Conservation (phyloP, 2,888 invertebrate species). For the Dromius quadrimaculatus region DNA sequence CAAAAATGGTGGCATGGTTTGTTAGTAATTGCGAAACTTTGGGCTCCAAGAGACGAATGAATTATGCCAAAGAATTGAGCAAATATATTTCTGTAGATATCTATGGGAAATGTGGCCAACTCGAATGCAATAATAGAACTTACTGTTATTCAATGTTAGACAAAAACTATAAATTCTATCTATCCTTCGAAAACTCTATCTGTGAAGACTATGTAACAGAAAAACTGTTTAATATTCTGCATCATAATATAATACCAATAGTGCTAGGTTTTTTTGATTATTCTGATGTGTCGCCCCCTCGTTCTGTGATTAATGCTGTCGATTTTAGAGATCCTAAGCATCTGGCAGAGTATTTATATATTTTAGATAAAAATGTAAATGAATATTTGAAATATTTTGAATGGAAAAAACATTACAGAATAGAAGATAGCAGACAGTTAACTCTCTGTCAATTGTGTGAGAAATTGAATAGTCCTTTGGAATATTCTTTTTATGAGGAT, state of each 20-base stretch:
- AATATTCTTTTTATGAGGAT: constrained; percentile 55
- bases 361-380: constrained; percentile 67
- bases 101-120: constrained; percentile 72
- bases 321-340: constrained; percentile 68
- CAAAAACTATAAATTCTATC: constrained; percentile 77
- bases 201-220: constrained; percentile 76
- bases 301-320: constrained; percentile 71
- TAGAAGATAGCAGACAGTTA: constrained; percentile 52
- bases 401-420: constrained; percentile 67
- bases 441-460: constrained; percentile 59
- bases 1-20: constrained; percentile 71
- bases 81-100: constrained; percentile 73
- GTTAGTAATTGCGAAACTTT: constrained; percentile 58
- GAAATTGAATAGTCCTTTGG: constrained; percentile 57
- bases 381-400: constrained; percentile 71
- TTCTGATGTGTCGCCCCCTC: constrained; percentile 67
- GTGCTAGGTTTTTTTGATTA: constrained; percentile 77
- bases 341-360: constrained; percentile 68
- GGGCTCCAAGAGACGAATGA: constrained; percentile 65
- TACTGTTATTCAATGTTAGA: constrained; percentile 66
- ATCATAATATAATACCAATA: constrained; percentile 74
- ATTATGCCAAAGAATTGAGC: constrained; percentile 67
- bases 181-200: constrained; percentile 79
- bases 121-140: constrained; percentile 58
- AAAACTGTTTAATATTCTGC: constrained; percentile 70